phyloP scores from a whole-genome alignment of 2,888 invertebrate species.

The Zelleria hepariella region DNA sequence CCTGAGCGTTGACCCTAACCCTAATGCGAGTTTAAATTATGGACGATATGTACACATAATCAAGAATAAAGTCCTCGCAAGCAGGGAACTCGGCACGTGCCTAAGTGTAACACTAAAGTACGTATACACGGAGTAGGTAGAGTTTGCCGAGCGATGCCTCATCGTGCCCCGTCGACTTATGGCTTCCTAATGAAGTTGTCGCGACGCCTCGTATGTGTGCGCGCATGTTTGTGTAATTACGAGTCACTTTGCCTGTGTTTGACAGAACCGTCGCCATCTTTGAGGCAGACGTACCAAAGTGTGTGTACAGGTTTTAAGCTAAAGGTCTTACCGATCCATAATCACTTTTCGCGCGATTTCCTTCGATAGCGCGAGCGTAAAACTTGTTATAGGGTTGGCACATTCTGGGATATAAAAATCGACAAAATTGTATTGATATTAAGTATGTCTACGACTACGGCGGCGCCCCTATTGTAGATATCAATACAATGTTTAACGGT shows the following conservation, averaged over 20 bases:
- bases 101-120: slow-evolving; percentile 8
- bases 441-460: background rate
- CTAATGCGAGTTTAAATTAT: background rate
- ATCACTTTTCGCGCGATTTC: slow-evolving; percentile 60
- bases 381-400: slow-evolving; percentile 36
- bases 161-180: slow-evolving; percentile 40
- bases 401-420: background rate
- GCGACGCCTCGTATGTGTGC: slow-evolving; percentile 16
- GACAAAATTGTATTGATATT: background rate
- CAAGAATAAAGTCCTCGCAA: background rate
- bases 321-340: slow-evolving; percentile 55
- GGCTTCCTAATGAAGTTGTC: slow-evolving; percentile 64
- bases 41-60: background rate
- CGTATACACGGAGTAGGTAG: slow-evolving; percentile 18
- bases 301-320: slow-evolving; percentile 40
- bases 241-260: slow-evolving; percentile 1
- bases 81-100: background rate
- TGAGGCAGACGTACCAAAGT: background rate
- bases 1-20: background rate
- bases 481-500: background rate
- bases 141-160: slow-evolving; percentile 33
- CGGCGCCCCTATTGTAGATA: background rate
- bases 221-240: slow-evolving; percentile 4
- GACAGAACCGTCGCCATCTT: background rate
- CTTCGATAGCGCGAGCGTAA: slow-evolving; percentile 44